These are phyloP conservation scores for Sphaerophoria taeniata DNA, from an alignment of 2,888 invertebrate species.

Conservation along the genomic window DNA sequence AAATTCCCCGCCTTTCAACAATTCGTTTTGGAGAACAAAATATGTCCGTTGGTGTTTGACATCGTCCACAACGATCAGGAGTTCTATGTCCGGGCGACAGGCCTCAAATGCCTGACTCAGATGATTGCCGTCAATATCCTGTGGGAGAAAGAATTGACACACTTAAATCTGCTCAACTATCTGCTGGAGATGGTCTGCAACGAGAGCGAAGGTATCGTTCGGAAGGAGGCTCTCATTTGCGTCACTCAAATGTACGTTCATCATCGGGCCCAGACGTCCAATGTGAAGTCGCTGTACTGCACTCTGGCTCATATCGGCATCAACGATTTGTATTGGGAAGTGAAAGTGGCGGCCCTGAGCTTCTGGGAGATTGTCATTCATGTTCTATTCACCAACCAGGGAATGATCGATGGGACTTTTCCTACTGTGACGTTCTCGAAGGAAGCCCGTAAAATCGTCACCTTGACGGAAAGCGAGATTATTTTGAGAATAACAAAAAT, in stretches of 20 bases:
- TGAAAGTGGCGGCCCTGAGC: constrained; percentile 87
- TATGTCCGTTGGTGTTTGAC: constrained; percentile 86
- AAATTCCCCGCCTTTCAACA: constrained; percentile 91
- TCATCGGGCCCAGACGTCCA: constrained; percentile 85
- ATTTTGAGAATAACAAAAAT: constrained; percentile 85
- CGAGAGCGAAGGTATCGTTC: constrained; percentile 90
- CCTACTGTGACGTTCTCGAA: constrained; percentile 91
- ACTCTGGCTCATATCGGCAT: constrained; percentile 87
- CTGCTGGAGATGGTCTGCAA: constrained; percentile 85
- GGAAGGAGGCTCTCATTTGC: constrained; percentile 88
- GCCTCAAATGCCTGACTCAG: constrained; percentile 88
- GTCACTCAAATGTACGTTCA: constrained; percentile 87
- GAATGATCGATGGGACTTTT: constrained; percentile 92
- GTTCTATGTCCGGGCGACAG: constrained; percentile 90
- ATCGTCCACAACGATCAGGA: constrained; percentile 88
- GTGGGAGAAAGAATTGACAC: constrained; percentile 87
- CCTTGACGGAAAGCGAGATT: constrained; percentile 86
- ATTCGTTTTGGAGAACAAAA: constrained; percentile 86
- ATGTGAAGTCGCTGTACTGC: constrained; percentile 85
- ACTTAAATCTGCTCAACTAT: constrained; percentile 84
- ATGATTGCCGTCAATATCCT: constrained; percentile 87
- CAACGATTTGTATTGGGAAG: constrained; percentile 92
- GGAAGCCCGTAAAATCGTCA: constrained; percentile 90
- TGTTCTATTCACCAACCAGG: constrained; percentile 87
- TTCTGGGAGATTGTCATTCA: constrained; percentile 89